phyloP scores from a whole-genome alignment of 2,888 invertebrate species.

The Lycophotia porphyrea region DNA sequence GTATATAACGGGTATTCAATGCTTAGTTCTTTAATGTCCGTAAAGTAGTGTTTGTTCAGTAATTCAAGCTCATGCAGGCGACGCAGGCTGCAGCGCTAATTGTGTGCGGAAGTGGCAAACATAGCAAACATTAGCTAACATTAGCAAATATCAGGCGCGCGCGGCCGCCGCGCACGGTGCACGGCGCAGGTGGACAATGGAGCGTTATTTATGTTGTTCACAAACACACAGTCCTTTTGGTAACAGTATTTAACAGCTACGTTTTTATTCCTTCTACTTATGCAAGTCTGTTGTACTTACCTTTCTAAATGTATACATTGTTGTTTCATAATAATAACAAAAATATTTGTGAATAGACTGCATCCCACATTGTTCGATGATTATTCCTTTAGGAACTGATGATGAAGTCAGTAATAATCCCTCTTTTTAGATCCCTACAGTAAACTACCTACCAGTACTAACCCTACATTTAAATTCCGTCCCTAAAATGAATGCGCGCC shows the following conservation, averaged over 20 bases:
- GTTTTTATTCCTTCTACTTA: not conserved
- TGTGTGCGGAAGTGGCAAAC: not conserved
- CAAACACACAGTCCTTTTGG: not conserved
- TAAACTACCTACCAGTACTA: too few relatives aligned
- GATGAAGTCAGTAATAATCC: not conserved
- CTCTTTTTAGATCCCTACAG: not conserved
- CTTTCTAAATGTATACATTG: not conserved
- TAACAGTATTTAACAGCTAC: not conserved
- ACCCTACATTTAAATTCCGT: constrained; percentile 35
- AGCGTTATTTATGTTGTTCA: constrained; percentile 10
- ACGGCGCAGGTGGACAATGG: constrained; percentile 16
- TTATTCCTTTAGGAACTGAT: not conserved
- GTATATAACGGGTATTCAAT: not conserved
- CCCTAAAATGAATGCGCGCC: constrained; percentile 13
- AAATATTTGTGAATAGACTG: not conserved
- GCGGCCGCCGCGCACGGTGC: not conserved
- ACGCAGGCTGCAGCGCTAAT: constrained; percentile 30
- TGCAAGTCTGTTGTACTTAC: not conserved
- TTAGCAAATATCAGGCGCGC: not conserved
- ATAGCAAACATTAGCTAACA: constrained; percentile 9
- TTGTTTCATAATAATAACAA: not conserved
- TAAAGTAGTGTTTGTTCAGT: constrained; percentile 2
- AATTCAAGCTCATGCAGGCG: not conserved
- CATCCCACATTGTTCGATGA: not conserved
- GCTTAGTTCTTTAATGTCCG: not conserved